phyloP scores from a whole-genome alignment of 2,113 vertebrate genomes.

The Rhineura floridana region DNA sequence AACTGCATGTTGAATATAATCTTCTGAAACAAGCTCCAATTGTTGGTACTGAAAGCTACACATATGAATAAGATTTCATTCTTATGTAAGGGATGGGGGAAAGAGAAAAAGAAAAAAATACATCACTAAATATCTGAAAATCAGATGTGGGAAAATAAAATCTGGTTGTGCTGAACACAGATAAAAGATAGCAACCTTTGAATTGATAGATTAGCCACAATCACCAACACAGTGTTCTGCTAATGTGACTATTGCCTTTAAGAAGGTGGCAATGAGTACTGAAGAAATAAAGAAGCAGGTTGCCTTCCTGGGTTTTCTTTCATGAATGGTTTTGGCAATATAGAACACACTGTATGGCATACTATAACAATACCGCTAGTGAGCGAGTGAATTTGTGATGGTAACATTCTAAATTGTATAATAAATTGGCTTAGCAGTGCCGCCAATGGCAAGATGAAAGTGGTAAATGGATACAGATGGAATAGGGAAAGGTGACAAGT shows the following conservation, averaged over 20 bases:
- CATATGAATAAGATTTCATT: too few species aligned
- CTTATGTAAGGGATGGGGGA: too few species aligned
- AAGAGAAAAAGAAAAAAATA: background rate
- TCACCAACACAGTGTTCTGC: conserved; percentile 8
- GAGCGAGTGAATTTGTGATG: conserved; percentile 46
- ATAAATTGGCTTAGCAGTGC: conserved; percentile 62
- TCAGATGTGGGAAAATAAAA: background rate
- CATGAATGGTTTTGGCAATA: conserved; percentile 49
- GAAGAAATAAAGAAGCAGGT: conserved; percentile 14
- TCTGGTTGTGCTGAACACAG: rapidly evolving
- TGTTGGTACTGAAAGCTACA: too few species aligned
- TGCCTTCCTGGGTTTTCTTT: conserved; percentile 30
- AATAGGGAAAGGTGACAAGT: conserved; percentile 30
- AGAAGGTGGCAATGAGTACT: conserved; percentile 34
- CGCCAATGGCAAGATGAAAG: conserved; percentile 39
- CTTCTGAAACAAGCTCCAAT: background rate
- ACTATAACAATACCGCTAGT: conserved; percentile 45
- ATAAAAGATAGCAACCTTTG: background rate
- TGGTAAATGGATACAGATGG: conserved; percentile 43
- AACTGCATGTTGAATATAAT: background rate
- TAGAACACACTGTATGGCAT: conserved; percentile 42
- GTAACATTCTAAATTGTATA: conserved; percentile 66
- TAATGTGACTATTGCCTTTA: conserved; percentile 36
- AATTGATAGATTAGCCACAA: background rate
- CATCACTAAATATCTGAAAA: background rate